Conservation (phyloP, 92 coral and sea anemone species). For the Montipora capitata region DNA sequence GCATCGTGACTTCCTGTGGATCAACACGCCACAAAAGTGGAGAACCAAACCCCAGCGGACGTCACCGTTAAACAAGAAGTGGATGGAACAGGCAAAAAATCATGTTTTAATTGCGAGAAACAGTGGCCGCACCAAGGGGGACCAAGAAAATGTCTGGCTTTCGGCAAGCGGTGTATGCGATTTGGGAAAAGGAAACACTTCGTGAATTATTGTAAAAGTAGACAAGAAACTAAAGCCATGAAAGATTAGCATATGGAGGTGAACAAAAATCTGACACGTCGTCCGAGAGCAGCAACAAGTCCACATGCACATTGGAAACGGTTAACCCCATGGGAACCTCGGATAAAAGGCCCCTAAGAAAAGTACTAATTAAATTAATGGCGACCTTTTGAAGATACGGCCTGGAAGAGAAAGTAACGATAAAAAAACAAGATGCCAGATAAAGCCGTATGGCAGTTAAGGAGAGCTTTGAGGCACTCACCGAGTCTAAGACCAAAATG, state of each 20-base stretch:
- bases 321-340: constrained; percentile 22
- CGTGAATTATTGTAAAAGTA: no score
- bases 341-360: neutral
- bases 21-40: constrained; percentile 1
- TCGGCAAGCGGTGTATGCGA: no score
- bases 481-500: no score
- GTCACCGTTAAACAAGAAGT: neutral
- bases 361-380: neutral
- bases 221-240: no score
- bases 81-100: no score
- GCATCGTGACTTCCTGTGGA: constrained; percentile 4
- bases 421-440: neutral
- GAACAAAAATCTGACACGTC: constrained; percentile 19
- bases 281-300: constrained; percentile 32
- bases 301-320: constrained; percentile 20
- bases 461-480: no score
- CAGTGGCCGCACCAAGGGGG: no score
- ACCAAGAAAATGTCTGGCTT: no score
- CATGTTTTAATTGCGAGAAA: no score
- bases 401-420: neutral
- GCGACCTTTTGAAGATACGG: neutral
- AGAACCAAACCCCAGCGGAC: neutral
- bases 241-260: neutral
- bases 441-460: no score
- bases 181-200: no score